Conservation (phyloP, 2,888 invertebrate species). For the Ichneumoninae sp. region DNA sequence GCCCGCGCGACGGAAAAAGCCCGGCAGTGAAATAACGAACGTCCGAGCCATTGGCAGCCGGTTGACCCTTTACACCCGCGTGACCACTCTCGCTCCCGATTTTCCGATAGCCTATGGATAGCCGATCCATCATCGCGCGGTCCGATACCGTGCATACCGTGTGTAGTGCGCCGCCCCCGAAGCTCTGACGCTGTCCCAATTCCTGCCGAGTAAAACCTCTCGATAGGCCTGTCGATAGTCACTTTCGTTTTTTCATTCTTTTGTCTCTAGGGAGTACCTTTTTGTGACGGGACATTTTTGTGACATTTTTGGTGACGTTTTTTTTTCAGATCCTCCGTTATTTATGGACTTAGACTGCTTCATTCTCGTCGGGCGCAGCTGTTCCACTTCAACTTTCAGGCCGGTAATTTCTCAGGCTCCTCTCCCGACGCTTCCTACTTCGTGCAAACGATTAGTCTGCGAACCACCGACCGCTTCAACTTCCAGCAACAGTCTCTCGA, state of each 20-base stretch:
- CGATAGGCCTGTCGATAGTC: too few relatives aligned
- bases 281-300: background rate
- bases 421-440: background rate
- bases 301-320: background rate
- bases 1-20: slow-evolving; percentile 14
- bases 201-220: too few relatives aligned
- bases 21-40: slow-evolving; percentile 1
- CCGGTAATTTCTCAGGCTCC: background rate
- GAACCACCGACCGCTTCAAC: slow-evolving; percentile 31
- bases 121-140: background rate
- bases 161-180: background rate
- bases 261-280: background rate
- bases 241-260: too few relatives aligned
- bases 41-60: slow-evolving; percentile 23
- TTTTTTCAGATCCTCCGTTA: slow-evolving; percentile 5
- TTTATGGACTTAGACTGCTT: background rate
- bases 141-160: background rate
- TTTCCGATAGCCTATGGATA: background rate
- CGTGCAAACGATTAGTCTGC: slow-evolving; percentile 3
- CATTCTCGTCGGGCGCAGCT: background rate
- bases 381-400: slow-evolving; percentile 24
- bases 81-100: slow-evolving; percentile 43
- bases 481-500: slow-evolving; percentile 37
- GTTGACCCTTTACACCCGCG: slow-evolving; percentile 47
- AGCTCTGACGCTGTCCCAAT: too few relatives aligned